Evolutionary conservation across 2,113 vertebrate genomes (phyloP), one percentile per base, ranked within the genome.

Genomic region (Syrmaticus mikado): DNA sequence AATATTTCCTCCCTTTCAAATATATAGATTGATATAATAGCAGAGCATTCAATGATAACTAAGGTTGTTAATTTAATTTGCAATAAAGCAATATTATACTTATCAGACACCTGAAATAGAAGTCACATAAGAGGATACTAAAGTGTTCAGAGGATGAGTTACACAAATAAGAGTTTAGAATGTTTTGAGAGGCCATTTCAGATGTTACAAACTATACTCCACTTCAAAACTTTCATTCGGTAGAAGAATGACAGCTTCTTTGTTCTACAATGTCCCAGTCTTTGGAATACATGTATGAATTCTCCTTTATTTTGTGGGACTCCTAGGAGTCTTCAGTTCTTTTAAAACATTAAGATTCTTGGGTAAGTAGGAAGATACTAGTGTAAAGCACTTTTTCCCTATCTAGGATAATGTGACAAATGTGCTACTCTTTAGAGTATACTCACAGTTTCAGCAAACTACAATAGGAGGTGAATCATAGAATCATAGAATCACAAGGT

Each of bases 401-500:
- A 70, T 58, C 24, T 46, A 60, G 45, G 88, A 73, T n/a, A 93
- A 43, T 46, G 48, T 95, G 89, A 90, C 53, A 92, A 92, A 92
- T 30, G 38, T 89, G 71, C 53, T 90, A 8, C 71, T 53, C 62
- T 79, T 48, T 5, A 48, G 66, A 81, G 77, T 48, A 88, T 93
- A 93, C 91, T 80, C 95, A 84, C 41, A 89, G 62, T 85, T 92
- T 82, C 4, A 4, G 50, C 86, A 66, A 93, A 87, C 81, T 85
- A 72, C 87, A 90, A 76, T 30, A 87, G 58, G 55, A 90, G 77
- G 62, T 87, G 62, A 96, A 87, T n/a, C n/a, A n/a, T n/a, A n/a
- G n/a, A n/a, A n/a, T n/a, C n/a, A n/a, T n/a, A n/a, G n/a, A n/a
- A n/a, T n/a, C n/a, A n/a, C n/a, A n/a, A n/a, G n/a, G n/a, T n/a